Conservation (phyloP, 1,140 invertebrate genomes). For the Coenobita brevimanus region DNA sequence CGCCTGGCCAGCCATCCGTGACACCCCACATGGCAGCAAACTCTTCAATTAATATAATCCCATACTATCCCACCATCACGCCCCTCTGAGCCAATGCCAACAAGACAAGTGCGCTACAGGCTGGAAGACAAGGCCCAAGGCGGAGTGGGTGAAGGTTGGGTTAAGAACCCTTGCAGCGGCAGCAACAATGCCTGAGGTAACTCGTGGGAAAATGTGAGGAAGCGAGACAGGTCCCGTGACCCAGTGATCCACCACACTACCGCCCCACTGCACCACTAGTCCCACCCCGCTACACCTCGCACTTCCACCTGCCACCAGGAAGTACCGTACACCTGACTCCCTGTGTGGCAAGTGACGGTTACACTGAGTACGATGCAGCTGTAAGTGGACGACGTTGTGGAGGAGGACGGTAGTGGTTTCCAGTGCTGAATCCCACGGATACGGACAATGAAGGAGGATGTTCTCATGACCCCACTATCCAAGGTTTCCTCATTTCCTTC, state of each 20-base stretch:
- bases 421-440: too few relatives aligned
- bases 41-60: too few relatives aligned
- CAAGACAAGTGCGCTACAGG: background rate
- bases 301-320: background rate
- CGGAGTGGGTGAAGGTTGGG: background rate
- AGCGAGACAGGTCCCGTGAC: background rate
- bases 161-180: background rate
- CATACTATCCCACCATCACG: too few relatives aligned
- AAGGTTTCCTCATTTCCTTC: too few relatives aligned
- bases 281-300: background rate
- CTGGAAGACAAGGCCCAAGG: background rate
- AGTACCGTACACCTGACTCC: background rate
- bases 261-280: background rate
- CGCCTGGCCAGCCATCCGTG: too few relatives aligned
- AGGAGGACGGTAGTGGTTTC: too few relatives aligned
- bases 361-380: too few relatives aligned
- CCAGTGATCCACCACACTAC: background rate
- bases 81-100: background rate
- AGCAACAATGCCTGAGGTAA: background rate
- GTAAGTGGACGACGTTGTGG: too few relatives aligned
- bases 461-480: too few relatives aligned
- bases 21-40: too few relatives aligned
- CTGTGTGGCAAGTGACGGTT: background rate
- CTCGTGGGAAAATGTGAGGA: background rate
- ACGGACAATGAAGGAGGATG: too few relatives aligned